phyloP scores from a whole-genome alignment of 1,140 invertebrate genomes.

The Stenopsyche tienmushanensis region DNA sequence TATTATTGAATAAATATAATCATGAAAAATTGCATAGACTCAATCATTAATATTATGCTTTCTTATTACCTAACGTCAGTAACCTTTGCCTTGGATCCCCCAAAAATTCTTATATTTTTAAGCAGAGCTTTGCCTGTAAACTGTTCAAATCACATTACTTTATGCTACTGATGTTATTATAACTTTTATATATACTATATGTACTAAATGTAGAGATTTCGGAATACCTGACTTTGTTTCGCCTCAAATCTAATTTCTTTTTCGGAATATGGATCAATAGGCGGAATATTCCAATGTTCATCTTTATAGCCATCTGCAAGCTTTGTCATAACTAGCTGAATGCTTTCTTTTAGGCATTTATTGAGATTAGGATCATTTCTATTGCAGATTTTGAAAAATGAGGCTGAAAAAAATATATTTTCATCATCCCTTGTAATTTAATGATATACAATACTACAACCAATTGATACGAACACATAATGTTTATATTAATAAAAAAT shows the following conservation, averaged over 20 bases:
- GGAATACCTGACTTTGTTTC: slow-evolving; percentile 51
- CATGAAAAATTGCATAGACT: too few species aligned
- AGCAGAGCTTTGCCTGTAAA: slow-evolving; percentile 50
- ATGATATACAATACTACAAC: too few species aligned
- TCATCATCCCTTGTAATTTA: too few species aligned
- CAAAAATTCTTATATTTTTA: slow-evolving; percentile 53
- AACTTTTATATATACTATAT: too few species aligned
- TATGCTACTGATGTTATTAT: too few species aligned
- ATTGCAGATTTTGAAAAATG: slow-evolving; percentile 49
- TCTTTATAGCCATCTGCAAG: slow-evolving; percentile 48
- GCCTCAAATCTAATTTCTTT: slow-evolving; percentile 52
- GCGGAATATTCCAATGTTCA: slow-evolving; percentile 47
- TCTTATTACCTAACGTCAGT: slow-evolving; percentile 53
- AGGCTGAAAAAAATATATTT: slow-evolving; percentile 43
- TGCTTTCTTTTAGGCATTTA: slow-evolving; percentile 50
- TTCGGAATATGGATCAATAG: slow-evolving; percentile 55
- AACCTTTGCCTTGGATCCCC: slow-evolving; percentile 52
- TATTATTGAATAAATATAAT: too few species aligned
- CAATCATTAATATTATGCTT: too few species aligned
- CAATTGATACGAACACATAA: too few species aligned
- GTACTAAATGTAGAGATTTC: too few species aligned
- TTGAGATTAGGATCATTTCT: slow-evolving; percentile 51
- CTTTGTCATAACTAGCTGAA: slow-evolving; percentile 44
- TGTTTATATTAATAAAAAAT: too few species aligned
- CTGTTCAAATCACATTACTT: slow-evolving; percentile 40